Conservation (phyloP, 1,140 invertebrate species). For the Chironomus tepperi region DNA sequence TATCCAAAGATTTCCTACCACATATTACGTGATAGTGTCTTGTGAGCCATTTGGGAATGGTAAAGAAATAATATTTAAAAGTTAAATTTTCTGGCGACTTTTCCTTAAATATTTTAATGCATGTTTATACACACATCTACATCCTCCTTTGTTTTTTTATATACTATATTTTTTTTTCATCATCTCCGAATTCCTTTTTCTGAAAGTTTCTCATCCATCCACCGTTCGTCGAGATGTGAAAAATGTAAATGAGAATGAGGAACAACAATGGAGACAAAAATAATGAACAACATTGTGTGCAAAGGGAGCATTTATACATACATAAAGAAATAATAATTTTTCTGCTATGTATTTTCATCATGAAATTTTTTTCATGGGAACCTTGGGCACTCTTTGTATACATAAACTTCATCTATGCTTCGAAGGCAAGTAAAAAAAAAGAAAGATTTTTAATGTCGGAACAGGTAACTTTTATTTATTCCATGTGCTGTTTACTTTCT, state of each 20-base stretch:
- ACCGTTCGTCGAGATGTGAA: background rate
- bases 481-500: conserved; percentile 17
- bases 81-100: too few relatives aligned
- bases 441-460: background rate
- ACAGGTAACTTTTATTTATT: conserved; percentile 17
- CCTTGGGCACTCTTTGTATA: background rate
- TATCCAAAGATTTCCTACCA: too few relatives aligned
- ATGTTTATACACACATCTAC: too few relatives aligned
- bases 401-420: background rate
- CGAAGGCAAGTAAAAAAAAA: too few relatives aligned
- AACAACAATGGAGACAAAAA: conserved; percentile 13
- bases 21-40: too few relatives aligned
- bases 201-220: background rate
- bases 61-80: too few relatives aligned
- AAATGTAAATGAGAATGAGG: conserved; percentile 13
- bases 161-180: too few relatives aligned
- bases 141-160: too few relatives aligned
- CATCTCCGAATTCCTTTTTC: background rate
- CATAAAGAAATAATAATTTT: background rate
- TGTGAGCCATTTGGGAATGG: too few relatives aligned
- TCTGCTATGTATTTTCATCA: conserved; percentile 4
- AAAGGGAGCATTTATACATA: conserved; percentile 8
- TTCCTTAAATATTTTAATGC: too few relatives aligned
- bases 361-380: background rate
- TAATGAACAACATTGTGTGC: background rate